Evolutionary conservation across 2,888 invertebrate species (phyloP).

Genomic region (Minunthozetes semirufus): DNA sequence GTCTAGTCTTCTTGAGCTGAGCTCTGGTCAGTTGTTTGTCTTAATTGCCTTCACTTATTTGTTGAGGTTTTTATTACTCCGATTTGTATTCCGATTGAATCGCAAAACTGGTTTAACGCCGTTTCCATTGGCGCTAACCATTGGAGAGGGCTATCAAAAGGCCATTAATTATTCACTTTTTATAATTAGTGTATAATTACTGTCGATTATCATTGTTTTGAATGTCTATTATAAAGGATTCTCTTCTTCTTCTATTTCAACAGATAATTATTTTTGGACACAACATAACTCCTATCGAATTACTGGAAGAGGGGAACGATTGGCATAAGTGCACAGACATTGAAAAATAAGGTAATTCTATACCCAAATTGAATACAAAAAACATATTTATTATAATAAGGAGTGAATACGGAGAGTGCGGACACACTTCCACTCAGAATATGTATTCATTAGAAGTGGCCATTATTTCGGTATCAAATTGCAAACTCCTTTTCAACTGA

Average conservation of each 20-base stretch:
- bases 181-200: background rate
- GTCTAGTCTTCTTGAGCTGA: no score
- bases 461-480: slow-evolving; percentile 24
- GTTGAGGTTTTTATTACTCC: no score
- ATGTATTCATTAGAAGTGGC: background rate
- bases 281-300: slow-evolving; percentile 14
- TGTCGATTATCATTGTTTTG: background rate
- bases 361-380: slow-evolving; percentile 15
- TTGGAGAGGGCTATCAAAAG: no score
- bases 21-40: no score
- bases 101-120: no score
- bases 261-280: background rate
- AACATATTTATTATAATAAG: background rate
- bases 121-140: no score
- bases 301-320: background rate
- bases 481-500: background rate
- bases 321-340: background rate
- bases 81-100: no score
- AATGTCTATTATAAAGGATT: background rate
- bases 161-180: no score
- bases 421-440: background rate
- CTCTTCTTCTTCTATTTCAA: background rate
- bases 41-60: no score
- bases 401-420: background rate
- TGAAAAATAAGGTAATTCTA: slow-evolving; percentile 18